Conservation (phyloP, 2,797 vertebrate genomes). For the Knipowitschia caucasica region DNA sequence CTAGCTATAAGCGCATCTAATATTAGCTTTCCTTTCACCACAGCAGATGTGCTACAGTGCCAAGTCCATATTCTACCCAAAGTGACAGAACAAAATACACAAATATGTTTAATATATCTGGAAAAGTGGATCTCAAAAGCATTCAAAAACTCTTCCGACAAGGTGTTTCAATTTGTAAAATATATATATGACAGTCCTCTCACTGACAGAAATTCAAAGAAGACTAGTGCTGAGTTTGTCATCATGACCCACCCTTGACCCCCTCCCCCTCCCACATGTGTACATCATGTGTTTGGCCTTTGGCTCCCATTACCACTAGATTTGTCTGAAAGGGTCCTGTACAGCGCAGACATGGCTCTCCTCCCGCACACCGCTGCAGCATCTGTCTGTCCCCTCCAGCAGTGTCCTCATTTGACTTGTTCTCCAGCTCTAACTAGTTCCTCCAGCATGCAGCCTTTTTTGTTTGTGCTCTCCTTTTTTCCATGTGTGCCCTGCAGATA, state of each 20-base stretch:
- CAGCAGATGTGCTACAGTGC: constrained; percentile 51
- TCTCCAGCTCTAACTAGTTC: background rate
- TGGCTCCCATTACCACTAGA: constrained; percentile 13
- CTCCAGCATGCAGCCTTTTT: background rate
- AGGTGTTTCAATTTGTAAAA: too few species aligned
- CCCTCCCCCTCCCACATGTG: too few species aligned
- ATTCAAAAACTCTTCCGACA: too few species aligned
- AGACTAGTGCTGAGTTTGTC: too few species aligned
- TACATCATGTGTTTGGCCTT: constrained; percentile 28
- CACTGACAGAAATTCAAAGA: too few species aligned
- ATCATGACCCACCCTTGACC: too few species aligned
- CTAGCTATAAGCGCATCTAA: constrained; percentile 47
- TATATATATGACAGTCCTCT: too few species aligned
- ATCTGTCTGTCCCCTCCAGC: constrained; percentile 10
- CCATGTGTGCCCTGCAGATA: background rate
- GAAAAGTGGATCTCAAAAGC: too few species aligned
- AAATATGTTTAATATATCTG: too few species aligned
- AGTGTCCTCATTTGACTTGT: constrained; percentile 7
- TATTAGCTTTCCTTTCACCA: constrained; percentile 47
- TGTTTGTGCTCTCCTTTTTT: background rate
- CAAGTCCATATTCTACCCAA: too few species aligned
- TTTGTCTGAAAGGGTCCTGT: constrained; percentile 16
- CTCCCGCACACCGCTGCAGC: constrained; percentile 2
- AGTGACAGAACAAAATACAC: too few species aligned
- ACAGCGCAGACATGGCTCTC: constrained; percentile 16